Evolutionary conservation across 2,113 vertebrate species (phyloP).

Genomic region (Lepidothrix coronata): DNA sequence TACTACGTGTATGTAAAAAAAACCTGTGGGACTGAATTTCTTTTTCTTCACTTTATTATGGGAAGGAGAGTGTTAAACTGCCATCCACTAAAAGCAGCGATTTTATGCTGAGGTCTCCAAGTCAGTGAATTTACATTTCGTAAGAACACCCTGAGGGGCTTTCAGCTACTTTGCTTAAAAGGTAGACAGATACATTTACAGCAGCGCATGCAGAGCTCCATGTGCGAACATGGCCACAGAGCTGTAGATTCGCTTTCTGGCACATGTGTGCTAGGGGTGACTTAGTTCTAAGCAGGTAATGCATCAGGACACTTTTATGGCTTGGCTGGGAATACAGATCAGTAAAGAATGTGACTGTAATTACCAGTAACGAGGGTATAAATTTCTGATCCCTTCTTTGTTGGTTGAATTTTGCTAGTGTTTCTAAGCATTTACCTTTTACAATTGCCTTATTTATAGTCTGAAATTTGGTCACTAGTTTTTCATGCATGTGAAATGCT

Average conservation of each 20-base stretch:
- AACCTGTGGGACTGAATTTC: not conserved
- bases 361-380: slow-evolving; percentile 69
- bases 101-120: slow-evolving; percentile 67
- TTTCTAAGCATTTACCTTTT: slow-evolving; percentile 59
- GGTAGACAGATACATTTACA: slow-evolving; percentile 58
- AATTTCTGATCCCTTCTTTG: slow-evolving; percentile 50
- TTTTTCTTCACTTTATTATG: not conserved
- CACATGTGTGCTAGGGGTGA: slow-evolving; percentile 3
- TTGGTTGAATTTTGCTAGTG: slow-evolving; percentile 40
- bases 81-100: slow-evolving; percentile 17
- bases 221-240: not conserved
- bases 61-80: slow-evolving; percentile 57
- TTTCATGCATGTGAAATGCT: slow-evolving; percentile 35
- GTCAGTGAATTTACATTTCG: slow-evolving; percentile 69
- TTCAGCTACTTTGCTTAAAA: slow-evolving; percentile 67
- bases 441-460: slow-evolving; percentile 63
- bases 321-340: slow-evolving; percentile 53
- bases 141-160: slow-evolving; percentile 64
- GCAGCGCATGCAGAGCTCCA: not conserved
- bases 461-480: slow-evolving; percentile 31
- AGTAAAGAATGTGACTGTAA: slow-evolving; percentile 55
- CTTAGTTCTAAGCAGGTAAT: slow-evolving; percentile 49
- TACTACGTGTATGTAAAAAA: not conserved
- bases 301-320: slow-evolving; percentile 51
- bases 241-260: not conserved